A percentile compares a stretch with the other conserved stretches of the same genome.
phyloP scores from a whole-genome alignment of 1,140 invertebrate genomes.

The Liolophura sinensis region DNA sequence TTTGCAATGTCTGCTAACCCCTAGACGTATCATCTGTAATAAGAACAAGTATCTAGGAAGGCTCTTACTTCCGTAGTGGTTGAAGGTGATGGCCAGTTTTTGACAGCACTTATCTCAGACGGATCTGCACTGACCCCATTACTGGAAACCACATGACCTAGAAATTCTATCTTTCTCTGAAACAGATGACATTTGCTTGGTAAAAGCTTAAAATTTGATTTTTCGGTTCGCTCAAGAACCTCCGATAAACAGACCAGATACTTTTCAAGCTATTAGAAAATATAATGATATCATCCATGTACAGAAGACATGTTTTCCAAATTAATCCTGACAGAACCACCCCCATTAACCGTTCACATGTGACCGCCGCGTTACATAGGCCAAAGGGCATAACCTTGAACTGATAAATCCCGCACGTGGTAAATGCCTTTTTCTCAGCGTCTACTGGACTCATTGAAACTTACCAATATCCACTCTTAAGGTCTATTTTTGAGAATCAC shows the following conservation, averaged over 20 bases:
- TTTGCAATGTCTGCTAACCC: constrained; percentile 21
- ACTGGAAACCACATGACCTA: constrained; percentile 15
- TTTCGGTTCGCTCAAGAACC: constrained; percentile 4
- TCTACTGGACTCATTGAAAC: constrained; percentile 31
- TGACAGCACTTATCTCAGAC: constrained; percentile 2
- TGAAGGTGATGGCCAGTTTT: constrained; percentile 4
- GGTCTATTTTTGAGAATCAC: constrained; percentile 60
- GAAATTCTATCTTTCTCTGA: constrained; percentile 10
- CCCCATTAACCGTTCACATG: constrained; percentile 23
- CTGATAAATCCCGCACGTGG: constrained; percentile 15
- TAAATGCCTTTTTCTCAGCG: constrained; percentile 31
- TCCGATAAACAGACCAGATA: too few relatives aligned
- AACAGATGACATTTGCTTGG: constrained; percentile 19
- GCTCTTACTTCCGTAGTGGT: constrained; percentile 1
- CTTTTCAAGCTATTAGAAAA: constrained; percentile 9
- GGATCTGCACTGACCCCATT: constrained; percentile 5
- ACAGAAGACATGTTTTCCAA: constrained; percentile 18
- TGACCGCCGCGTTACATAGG: constrained; percentile 11
- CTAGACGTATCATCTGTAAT: constrained; percentile 36
- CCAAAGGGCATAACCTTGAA: constrained; percentile 30
- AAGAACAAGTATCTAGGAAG: constrained; percentile 10
- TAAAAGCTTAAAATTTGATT: constrained; percentile 14
- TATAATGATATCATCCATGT: constrained; percentile 22
- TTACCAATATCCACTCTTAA: constrained; percentile 62
- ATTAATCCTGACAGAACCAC: constrained; percentile 14